Evolutionary conservation across 1,140 invertebrate genomes (phyloP).

Genomic region (Hylaeus volcanicus): DNA sequence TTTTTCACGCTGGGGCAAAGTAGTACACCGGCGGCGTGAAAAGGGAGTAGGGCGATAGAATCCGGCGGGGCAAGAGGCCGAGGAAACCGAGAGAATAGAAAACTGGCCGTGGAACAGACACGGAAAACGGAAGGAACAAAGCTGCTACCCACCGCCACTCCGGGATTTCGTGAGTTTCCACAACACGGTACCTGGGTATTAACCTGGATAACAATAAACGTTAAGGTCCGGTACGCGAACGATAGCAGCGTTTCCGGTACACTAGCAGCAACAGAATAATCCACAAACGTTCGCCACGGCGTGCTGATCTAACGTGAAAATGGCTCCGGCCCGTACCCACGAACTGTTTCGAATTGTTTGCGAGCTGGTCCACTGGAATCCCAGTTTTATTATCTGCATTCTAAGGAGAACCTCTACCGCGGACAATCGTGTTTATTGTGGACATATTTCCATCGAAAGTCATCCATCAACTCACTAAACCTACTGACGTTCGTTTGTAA

Average conservation of each 20-base stretch:
- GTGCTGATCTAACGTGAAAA: conserved; percentile 23
- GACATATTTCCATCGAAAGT: too few relatives aligned
- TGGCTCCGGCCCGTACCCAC: background rate
- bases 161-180: conserved; percentile 35
- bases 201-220: conserved; percentile 52
- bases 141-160: conserved; percentile 4
- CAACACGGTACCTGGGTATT: conserved; percentile 31
- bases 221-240: conserved; percentile 13
- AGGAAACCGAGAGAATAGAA: background rate
- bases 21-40: background rate
- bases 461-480: too few relatives aligned
- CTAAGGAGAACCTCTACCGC: background rate
- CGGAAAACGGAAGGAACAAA: conserved; percentile 17
- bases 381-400: background rate
- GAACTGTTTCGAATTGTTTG: conserved; percentile 32
- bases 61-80: background rate
- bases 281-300: conserved; percentile 16
- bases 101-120: background rate
- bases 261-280: conserved; percentile 20
- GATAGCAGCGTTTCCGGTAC: conserved; percentile 24
- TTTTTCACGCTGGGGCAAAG: background rate
- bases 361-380: background rate
- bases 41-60: background rate
- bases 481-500: too few relatives aligned
- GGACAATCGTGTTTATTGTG: background rate